These are phyloP conservation scores for Phoronis australis DNA, from an alignment of 2,888 invertebrate species.

Conservation along the genomic window DNA sequence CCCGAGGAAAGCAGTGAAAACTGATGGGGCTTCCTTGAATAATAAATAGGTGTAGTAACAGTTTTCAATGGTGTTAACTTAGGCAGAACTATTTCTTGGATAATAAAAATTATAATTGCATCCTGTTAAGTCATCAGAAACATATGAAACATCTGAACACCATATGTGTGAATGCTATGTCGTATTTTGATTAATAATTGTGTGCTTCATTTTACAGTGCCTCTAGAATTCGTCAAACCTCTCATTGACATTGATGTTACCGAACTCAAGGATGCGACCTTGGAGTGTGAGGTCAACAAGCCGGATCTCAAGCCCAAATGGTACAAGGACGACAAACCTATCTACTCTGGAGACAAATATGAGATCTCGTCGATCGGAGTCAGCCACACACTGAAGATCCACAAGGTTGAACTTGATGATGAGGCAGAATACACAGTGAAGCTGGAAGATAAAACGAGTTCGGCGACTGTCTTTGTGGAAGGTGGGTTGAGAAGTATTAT, in stretches of 20 bases:
- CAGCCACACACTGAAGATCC: constrained; percentile 36
- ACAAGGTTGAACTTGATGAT: constrained; percentile 41
- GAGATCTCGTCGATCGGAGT: constrained; percentile 31
- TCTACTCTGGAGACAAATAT: constrained; percentile 29
- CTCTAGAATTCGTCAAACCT: neutral
- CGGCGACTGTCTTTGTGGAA: constrained; percentile 23
- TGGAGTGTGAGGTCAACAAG: constrained; percentile 43
- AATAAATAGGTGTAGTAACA: no score
- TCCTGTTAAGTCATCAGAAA: no score
- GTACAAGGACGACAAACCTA: constrained; percentile 40
- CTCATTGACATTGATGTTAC: neutral
- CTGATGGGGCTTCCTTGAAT: no score
- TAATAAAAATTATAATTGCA: no score
- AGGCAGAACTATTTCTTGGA: no score
- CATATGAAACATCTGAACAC: no score
- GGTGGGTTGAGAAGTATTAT: no score
- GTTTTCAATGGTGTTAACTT: no score
- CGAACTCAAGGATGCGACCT: constrained; percentile 19
- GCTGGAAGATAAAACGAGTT: constrained; percentile 33
- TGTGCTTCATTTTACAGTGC: neutral
- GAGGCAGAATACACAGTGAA: constrained; percentile 46
- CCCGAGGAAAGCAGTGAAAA: no score
- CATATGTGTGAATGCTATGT: no score
- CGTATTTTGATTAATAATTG: no score
- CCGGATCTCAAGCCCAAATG: constrained; percentile 44